Conservation (phyloP, 2,797 vertebrate species). For the Pteronotus mesoamericanus region DNA sequence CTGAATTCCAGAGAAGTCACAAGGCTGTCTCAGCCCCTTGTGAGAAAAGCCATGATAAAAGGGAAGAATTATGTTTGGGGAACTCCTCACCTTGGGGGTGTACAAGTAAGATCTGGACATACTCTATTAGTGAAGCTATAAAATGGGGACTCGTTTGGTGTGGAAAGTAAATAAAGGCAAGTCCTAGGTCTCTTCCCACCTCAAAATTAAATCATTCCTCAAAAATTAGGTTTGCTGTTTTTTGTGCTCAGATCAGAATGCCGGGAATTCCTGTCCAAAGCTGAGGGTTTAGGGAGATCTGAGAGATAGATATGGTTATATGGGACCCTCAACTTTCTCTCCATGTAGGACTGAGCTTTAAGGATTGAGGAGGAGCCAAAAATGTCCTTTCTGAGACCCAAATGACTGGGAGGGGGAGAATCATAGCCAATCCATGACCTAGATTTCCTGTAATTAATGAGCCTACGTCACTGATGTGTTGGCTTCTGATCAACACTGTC, state of each 20-base stretch:
- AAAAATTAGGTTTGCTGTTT: slow-evolving; percentile 3
- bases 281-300: neutral
- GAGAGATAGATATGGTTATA: neutral
- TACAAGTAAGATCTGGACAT: neutral
- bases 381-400: slow-evolving; percentile 24
- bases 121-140: neutral
- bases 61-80: neutral
- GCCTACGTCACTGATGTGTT: slow-evolving; percentile 54
- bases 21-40: neutral
- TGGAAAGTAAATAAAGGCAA: slow-evolving; percentile 10
- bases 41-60: neutral
- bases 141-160: neutral
- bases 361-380: slow-evolving; percentile 34
- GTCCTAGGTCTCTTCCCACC: neutral
- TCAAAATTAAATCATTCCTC: slow-evolving; percentile 11
- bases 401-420: slow-evolving; percentile 2
- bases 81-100: neutral
- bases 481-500: slow-evolving; percentile 66
- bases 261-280: slow-evolving; percentile 2
- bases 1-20: neutral
- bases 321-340: neutral
- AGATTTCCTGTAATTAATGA: slow-evolving; percentile 69
- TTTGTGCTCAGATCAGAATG: slow-evolving; percentile 20
- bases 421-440: slow-evolving; percentile 69
- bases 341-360: neutral